Evolutionary conservation across 2,113 vertebrate genomes (phyloP), one percentile per base, ranked within the genome.

Genomic region (Shinisaurus crocodilurus): DNA sequence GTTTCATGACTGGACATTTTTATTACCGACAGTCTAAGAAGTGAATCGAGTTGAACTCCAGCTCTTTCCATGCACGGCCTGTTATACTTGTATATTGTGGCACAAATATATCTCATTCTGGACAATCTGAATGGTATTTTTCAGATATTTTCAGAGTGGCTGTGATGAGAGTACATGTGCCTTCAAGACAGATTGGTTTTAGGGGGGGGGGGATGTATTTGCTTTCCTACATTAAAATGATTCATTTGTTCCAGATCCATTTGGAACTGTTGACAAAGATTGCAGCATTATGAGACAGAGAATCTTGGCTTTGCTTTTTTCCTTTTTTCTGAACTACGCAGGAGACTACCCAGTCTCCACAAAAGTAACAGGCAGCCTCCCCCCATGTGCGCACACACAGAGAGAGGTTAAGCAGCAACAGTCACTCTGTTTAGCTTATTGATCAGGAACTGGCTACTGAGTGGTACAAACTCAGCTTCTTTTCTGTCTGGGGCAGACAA

Each of bases 181-280:
- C 86, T 77, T 20, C 45, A n/a, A 57, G 57, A 77, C 54, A 89
- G 18, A 6, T 3, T 32, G 23, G 27, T 48, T 87, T 25, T n/a
- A 89, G 16, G 57, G 57, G 60, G 6, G 50, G 50, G 60, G 60
- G 88, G 93, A 90, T 88, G 15, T 0, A 1, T 93, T 94, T 94
- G 86, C 1, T 10, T 84, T 20, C 75, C 60, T 20, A 32, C 69
- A 29, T 25, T 69, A 70, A 84, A 87, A 85, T 25, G 75, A 29
- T 1, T 84, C n/a, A 91, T 92, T 95, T 91, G 54, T 72, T 57
- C 13, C 10, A 86, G 75, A 80, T 82, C 20, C 57, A 1, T 29
- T 80, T 65, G 67, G 74, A 89, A 4, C 88, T 86, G 12, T 83
- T 90, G 88, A 89, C 67, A 75, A 80, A 83, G 69, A 89, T 74